Evolutionary conservation across 2,888 invertebrate genomes (phyloP).

Genomic region (Anaspis maculata): DNA sequence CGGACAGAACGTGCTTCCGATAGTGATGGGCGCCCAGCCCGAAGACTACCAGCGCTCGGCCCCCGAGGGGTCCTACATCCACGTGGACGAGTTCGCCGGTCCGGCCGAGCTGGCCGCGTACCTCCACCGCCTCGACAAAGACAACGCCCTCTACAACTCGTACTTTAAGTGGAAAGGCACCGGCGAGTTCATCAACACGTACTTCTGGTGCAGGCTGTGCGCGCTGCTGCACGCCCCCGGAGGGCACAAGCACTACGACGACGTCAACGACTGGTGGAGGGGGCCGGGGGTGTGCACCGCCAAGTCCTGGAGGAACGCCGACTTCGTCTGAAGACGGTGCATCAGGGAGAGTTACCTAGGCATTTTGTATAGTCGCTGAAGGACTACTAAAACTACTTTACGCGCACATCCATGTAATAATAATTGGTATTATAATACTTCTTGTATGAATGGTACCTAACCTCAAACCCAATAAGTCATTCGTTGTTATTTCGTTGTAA

Average conservation of each 20-base stretch:
- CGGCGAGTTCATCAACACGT: constrained; percentile 93
- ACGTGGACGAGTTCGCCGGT: constrained; percentile 89
- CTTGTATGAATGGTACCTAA: background rate
- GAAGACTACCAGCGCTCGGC: constrained; percentile 82
- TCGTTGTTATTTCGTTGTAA: constrained; percentile 25
- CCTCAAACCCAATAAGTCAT: constrained; percentile 10
- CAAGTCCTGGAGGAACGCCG: constrained; percentile 52
- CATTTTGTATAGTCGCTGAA: background rate
- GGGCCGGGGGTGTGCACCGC: constrained; percentile 70
- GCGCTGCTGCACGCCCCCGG: constrained; percentile 68
- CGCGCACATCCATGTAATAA: constrained; percentile 9
- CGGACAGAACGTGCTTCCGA: constrained; percentile 78
- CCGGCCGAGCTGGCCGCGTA: constrained; percentile 83
- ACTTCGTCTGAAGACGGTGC: too few species aligned
- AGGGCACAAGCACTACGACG: constrained; percentile 55
- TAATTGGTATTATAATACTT: constrained; percentile 2
- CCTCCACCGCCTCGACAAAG: constrained; percentile 72
- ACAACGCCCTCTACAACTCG: constrained; percentile 86
- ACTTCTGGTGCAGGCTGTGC: constrained; percentile 87
- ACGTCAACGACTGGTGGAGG: constrained; percentile 92
- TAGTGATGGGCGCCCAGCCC: constrained; percentile 93
- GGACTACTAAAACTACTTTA: too few species aligned
- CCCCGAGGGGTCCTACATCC: constrained; percentile 86
- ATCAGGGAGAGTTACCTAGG: too few species aligned
- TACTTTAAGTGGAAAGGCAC: constrained; percentile 90